A percentile compares a stretch with the other conserved stretches of the same genome.
phyloP scores from a whole-genome alignment of 2,113 vertebrate genomes.

The Hydrolagus affinis region DNA sequence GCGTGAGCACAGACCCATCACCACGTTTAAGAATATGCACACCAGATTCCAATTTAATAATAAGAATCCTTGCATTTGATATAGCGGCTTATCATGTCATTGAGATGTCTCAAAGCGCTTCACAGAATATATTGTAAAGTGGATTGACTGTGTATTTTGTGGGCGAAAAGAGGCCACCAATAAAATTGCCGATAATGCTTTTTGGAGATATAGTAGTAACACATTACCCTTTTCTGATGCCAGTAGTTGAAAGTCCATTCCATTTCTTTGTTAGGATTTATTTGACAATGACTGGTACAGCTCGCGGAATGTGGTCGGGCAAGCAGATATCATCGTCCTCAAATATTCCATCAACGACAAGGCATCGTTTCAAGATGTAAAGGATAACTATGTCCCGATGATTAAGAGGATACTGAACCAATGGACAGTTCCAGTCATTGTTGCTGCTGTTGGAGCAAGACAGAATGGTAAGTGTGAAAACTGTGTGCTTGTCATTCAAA shows the following conservation, averaged over 20 bases:
- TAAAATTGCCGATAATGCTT: too few species aligned
- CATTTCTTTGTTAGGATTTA: constrained; percentile 64
- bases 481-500: background rate
- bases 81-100: too few species aligned
- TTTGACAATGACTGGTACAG: constrained; percentile 87
- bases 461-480: constrained; percentile 69
- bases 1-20: too few species aligned
- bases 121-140: too few species aligned
- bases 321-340: constrained; percentile 87
- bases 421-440: constrained; percentile 77
- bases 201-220: too few species aligned
- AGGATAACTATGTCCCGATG: constrained; percentile 76
- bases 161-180: too few species aligned
- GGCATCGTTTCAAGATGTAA: constrained; percentile 80
- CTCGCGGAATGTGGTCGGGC: constrained; percentile 73
- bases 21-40: too few species aligned
- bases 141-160: too few species aligned
- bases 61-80: too few species aligned
- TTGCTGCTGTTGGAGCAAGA: constrained; percentile 80
- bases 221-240: background rate
- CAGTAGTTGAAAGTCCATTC: constrained; percentile 26
- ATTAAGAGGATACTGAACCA: constrained; percentile 78
- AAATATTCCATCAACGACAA: constrained; percentile 93
- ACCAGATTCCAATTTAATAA: too few species aligned
- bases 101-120: too few species aligned